Evolutionary conservation across 2,888 invertebrate species (phyloP).

Genomic region (Trissonchulus latispiculum): DNA sequence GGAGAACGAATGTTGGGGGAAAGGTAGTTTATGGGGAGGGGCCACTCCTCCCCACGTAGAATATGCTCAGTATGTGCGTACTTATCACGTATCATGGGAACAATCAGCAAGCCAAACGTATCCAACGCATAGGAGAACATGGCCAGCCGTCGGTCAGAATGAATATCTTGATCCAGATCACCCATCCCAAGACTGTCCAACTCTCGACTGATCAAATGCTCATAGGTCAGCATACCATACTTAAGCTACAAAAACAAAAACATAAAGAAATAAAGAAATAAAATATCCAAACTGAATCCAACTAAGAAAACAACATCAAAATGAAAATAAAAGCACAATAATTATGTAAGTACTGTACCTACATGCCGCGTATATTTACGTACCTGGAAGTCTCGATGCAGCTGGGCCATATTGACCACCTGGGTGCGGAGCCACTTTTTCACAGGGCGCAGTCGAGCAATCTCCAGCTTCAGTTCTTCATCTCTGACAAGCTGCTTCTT

Average conservation of each 20-base stretch:
- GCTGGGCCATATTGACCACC: constrained; percentile 39
- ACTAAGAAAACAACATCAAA: no score
- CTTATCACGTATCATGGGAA: constrained; percentile 94
- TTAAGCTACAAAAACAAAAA: constrained; percentile 34
- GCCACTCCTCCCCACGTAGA: no score
- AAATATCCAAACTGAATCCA: no score
- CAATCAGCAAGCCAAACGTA: constrained; percentile 77
- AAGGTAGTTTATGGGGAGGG: no score
- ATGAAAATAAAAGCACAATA: no score
- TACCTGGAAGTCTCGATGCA: constrained; percentile 42
- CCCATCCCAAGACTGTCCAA: constrained; percentile 23
- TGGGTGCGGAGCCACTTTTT: constrained; percentile 64
- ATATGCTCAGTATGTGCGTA: no score
- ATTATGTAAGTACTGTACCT: no score
- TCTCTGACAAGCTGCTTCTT: constrained; percentile 82
- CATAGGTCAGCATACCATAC: constrained; percentile 41
- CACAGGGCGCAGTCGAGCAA: constrained; percentile 77
- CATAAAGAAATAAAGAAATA: constrained; percentile 3
- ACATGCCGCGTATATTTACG: no score
- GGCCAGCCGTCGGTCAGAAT: constrained; percentile 69
- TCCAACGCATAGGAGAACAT: constrained; percentile 90
- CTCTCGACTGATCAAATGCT: constrained; percentile 36
- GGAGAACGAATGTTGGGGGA: no score
- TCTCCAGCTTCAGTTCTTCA: constrained; percentile 75
- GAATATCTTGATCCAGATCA: constrained; percentile 34